A percentile compares a stretch with the other conserved stretches of the same genome.
These are phyloP conservation scores for Caenorhabditis zanzibari DNA, from an alignment of 2,888 invertebrate genomes.

Conservation along the genomic window DNA sequence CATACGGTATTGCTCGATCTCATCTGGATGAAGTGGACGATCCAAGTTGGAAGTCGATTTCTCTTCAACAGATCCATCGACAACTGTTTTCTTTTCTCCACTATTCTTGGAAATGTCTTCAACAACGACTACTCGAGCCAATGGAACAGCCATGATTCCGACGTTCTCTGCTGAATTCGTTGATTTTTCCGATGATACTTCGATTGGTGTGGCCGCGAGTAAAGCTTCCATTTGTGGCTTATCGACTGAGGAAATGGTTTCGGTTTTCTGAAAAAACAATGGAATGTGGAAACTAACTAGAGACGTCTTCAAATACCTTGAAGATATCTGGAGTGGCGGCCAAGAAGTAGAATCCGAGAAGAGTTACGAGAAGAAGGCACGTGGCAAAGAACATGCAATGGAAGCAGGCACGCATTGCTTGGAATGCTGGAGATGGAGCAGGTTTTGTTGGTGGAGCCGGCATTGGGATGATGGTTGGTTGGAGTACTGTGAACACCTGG, in stretches of 20 bases:
- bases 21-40: slow-evolving; percentile 65
- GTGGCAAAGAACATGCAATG: slow-evolving; percentile 53
- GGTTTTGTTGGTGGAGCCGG: slow-evolving; percentile 44
- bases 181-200: slow-evolving; percentile 49
- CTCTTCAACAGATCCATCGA: slow-evolving; percentile 64
- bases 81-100: slow-evolving; percentile 41
- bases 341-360: slow-evolving; percentile 44
- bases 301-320: slow-evolving; percentile 1
- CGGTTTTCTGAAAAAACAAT: slow-evolving; percentile 15
- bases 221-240: slow-evolving; percentile 61
- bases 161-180: slow-evolving; percentile 26
- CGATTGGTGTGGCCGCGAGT: slow-evolving; percentile 16
- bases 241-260: slow-evolving; percentile 31
- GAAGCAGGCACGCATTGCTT: slow-evolving; percentile 44
- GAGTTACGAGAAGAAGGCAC: slow-evolving; percentile 44
- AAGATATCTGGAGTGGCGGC: slow-evolving; percentile 47
- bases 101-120: slow-evolving; percentile 50
- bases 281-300: not conserved
- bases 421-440: slow-evolving; percentile 11
- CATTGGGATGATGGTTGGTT: slow-evolving; percentile 69
- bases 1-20: slow-evolving; percentile 63
- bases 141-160: slow-evolving; percentile 52
- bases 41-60: slow-evolving; percentile 27
- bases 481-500: slow-evolving; percentile 74
- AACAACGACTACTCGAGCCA: slow-evolving; percentile 61